These are phyloP conservation scores for Acanthosepion lycidas DNA, from an alignment of 2,888 invertebrate genomes.

Conservation along the genomic window DNA sequence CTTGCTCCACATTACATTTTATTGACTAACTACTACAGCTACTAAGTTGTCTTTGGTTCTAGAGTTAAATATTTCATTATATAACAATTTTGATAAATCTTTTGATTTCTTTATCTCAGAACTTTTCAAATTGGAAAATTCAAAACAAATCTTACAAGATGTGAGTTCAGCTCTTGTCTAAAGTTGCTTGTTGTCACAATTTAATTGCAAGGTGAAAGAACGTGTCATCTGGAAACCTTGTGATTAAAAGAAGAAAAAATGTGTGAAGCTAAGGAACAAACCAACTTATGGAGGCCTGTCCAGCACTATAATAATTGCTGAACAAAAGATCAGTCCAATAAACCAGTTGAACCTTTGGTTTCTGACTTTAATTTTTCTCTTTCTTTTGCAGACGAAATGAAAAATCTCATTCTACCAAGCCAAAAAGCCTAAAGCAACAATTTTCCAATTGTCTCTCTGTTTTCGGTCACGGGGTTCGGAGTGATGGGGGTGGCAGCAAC, in stretches of 20 bases:
- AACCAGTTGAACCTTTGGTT: neutral
- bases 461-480: neutral
- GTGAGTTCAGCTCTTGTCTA: no score
- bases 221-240: no score
- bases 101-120: no score
- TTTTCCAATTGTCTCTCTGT: neutral
- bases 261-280: neutral
- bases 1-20: no score
- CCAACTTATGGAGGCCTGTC: neutral
- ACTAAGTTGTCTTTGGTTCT: no score
- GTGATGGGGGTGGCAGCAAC: neutral
- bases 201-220: no score
- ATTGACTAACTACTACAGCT: no score
- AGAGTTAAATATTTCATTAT: neutral
- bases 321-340: neutral
- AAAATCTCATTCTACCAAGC: neutral
- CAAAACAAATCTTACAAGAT: no score
- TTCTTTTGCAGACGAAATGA: neutral
- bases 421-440: constrained; percentile 56
- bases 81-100: no score
- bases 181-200: no score
- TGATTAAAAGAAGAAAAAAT: no score
- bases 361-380: neutral
- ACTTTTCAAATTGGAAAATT: no score
- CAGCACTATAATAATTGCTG: neutral